phyloP scores from a whole-genome alignment of 1,140 invertebrate species.

The Dysdera silvatica region DNA sequence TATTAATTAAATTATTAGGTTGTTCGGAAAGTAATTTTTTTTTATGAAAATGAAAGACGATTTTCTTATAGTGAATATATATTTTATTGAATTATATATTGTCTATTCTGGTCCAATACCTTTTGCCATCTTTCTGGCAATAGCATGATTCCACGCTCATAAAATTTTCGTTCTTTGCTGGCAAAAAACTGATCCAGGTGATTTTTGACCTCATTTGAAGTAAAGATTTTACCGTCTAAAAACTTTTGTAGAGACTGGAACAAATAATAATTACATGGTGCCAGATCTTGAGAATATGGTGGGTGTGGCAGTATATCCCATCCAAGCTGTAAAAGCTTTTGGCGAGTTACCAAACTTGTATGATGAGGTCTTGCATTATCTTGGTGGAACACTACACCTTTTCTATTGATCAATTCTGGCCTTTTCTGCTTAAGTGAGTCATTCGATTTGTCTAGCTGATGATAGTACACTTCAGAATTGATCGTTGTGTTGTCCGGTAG shows the following conservation, averaged over 20 bases:
- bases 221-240: neutral
- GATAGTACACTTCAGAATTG: too few relatives aligned
- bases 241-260: neutral
- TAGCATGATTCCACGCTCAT: neutral
- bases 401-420: too few relatives aligned
- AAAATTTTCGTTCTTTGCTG: neutral
- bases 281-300: too few relatives aligned
- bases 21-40: neutral
- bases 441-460: too few relatives aligned
- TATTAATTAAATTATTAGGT: neutral
- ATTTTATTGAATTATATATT: neutral
- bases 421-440: too few relatives aligned
- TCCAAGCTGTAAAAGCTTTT: too few relatives aligned
- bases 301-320: too few relatives aligned
- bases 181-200: neutral
- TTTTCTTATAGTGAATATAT: neutral
- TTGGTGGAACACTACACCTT: too few relatives aligned
- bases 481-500: too few relatives aligned
- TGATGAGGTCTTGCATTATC: too few relatives aligned
- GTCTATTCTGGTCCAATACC: neutral
- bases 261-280: too few relatives aligned
- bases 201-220: neutral
- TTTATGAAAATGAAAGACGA: neutral
- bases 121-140: neutral
- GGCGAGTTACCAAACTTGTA: too few relatives aligned